Conservation (phyloP, 2,797 vertebrate genomes). For the Anisognathus igniventris region DNA sequence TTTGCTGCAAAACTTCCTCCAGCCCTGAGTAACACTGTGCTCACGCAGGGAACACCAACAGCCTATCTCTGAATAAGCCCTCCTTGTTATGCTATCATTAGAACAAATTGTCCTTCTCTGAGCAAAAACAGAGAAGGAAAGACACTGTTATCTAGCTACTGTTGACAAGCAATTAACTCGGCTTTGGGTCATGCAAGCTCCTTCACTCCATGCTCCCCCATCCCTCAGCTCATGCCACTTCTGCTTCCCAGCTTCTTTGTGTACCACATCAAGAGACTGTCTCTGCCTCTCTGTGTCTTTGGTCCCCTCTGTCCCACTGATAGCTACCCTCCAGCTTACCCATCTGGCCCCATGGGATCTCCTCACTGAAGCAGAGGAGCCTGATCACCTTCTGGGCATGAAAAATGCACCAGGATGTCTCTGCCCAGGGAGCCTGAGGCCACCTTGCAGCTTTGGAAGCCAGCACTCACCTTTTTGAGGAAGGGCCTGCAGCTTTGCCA, state of each 20-base stretch:
- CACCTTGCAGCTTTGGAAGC: neutral
- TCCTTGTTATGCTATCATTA: neutral
- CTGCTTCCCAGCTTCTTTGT: neutral
- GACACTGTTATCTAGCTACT: constrained; percentile 1
- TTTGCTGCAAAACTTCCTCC: constrained; percentile 14
- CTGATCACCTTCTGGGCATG: fast-evolving
- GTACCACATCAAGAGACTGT: neutral
- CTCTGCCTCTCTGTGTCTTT: neutral
- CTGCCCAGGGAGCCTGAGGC: neutral
- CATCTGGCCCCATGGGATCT: neutral
- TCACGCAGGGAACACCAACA: neutral
- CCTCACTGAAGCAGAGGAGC: neutral
- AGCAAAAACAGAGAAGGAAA: neutral
- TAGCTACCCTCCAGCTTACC: neutral
- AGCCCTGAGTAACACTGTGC: neutral
- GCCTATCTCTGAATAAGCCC: neutral
- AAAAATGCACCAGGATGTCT: neutral
- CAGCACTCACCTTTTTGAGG: neutral
- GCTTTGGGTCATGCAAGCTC: neutral
- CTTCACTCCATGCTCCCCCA: neutral
- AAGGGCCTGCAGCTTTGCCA: neutral
- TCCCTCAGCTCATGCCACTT: neutral
- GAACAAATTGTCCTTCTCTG: constrained; percentile 29
- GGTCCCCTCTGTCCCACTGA: neutral
- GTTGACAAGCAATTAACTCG: constrained; percentile 11